phyloP scores from a whole-genome alignment of 2,113 vertebrate genomes.

The Butorides virescens region DNA sequence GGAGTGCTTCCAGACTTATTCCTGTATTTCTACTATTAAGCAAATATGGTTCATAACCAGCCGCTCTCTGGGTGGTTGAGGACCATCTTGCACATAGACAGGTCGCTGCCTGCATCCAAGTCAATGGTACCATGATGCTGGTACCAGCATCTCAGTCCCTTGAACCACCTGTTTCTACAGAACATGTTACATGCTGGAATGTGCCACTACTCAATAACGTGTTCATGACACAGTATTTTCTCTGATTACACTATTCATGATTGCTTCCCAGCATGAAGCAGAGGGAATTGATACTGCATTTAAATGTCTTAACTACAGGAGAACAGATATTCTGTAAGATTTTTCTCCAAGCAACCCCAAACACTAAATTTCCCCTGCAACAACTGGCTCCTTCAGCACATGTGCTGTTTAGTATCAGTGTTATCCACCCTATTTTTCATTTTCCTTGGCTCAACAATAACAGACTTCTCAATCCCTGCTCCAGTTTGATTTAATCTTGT shows the following conservation, averaged over 20 bases:
- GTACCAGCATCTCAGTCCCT: background rate
- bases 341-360: background rate
- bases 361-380: background rate
- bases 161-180: background rate
- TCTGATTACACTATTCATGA: accelerated
- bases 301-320: background rate
- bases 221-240: background rate
- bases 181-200: background rate
- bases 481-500: background rate
- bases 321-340: background rate
- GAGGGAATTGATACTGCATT: background rate
- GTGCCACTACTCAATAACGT: accelerated
- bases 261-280: background rate
- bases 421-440: background rate
- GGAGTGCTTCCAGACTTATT: background rate
- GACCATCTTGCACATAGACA: background rate
- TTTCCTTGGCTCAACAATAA: background rate
- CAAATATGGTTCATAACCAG: background rate
- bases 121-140: background rate
- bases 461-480: background rate
- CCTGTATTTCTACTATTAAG: background rate
- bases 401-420: background rate
- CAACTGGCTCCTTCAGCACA: background rate
- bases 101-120: background rate
- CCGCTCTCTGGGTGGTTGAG: background rate